Percentiles rank a stretch among this genome's conserved stretches.
These are phyloP conservation scores for Xerus rutilus DNA, from an alignment of 2,797 vertebrate species.

Conservation along the genomic window DNA sequence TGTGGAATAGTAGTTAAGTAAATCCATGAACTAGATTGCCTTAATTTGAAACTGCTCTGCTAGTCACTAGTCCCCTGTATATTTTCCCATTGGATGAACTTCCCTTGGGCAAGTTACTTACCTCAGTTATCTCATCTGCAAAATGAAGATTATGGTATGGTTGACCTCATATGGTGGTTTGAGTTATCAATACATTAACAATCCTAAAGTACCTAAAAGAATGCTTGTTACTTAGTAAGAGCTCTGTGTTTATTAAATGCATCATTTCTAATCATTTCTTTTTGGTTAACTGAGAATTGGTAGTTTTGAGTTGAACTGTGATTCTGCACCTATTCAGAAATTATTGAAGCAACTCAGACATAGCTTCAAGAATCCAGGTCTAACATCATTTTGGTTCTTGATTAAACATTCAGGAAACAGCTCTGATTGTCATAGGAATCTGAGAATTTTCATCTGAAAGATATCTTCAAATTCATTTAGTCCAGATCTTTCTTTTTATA, in stretches of 20 bases:
- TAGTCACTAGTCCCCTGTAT: not conserved
- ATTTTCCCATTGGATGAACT: too few relatives aligned
- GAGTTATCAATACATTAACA: not conserved
- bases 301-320: not conserved
- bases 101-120: not conserved
- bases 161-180: not conserved
- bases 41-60: not conserved
- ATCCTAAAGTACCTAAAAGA: not conserved
- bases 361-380: not conserved
- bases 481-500: not conserved
- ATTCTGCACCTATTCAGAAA: not conserved
- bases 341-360: not conserved
- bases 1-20: not conserved
- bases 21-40: not conserved
- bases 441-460: not conserved
- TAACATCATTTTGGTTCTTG: not conserved
- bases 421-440: not conserved
- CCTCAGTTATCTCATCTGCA: not conserved
- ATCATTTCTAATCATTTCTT: not conserved
- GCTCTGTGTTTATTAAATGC: not conserved
- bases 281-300: not conserved
- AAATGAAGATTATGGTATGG: not conserved
- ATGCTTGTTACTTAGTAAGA: not conserved
- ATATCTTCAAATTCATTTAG: not conserved
- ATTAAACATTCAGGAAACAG: not conserved